phyloP scores from a whole-genome alignment of 92 coral and sea anemone species.

The Diadumene lineata region DNA sequence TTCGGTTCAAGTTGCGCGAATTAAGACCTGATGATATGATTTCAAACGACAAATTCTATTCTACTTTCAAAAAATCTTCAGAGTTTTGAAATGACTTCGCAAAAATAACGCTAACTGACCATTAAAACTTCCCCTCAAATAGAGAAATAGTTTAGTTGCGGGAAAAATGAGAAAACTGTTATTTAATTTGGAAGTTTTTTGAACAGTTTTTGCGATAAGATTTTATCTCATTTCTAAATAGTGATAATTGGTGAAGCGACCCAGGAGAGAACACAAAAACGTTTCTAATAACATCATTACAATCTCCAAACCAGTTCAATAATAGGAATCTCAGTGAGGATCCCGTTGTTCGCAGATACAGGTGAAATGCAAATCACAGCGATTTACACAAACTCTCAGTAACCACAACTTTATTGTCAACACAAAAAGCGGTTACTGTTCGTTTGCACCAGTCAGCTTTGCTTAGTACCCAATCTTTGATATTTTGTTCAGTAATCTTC shows the following conservation, averaged over 20 bases:
- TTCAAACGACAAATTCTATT: no score
- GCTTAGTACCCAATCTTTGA: conserved; percentile 8
- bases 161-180: not conserved
- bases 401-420: conserved; percentile 2
- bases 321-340: conserved; percentile 1
- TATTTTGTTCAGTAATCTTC: conserved; percentile 13
- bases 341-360: conserved; percentile 13
- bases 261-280: not conserved
- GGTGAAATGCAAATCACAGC: conserved; percentile 33
- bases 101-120: no score
- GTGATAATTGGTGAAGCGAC: not conserved
- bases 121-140: no score
- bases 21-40: no score
- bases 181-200: not conserved
- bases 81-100: no score
- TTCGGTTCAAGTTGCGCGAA: no score
- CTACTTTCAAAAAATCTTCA: no score
- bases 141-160: not conserved
- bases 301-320: not conserved
- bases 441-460: not conserved
- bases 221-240: not conserved
- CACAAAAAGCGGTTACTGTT: not conserved
- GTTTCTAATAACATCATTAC: not conserved
- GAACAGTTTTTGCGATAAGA: conserved; percentile 1
- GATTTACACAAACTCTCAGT: not conserved